Evolutionary conservation across 2,797 vertebrate species (phyloP).

Genomic region (Apodemus agrarius): DNA sequence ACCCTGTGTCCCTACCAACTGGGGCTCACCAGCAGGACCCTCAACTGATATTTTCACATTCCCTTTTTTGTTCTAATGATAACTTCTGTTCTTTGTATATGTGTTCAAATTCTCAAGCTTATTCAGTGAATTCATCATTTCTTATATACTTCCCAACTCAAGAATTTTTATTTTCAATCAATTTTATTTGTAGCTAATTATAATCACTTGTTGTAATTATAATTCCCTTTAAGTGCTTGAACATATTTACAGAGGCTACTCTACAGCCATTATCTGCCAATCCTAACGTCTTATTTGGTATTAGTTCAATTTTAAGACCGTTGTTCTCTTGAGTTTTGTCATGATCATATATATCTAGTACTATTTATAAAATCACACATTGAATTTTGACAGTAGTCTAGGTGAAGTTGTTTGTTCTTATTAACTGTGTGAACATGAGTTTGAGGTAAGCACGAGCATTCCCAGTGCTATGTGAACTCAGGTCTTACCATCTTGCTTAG

Average conservation of each 20-base stretch:
- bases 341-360: not conserved
- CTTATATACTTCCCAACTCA: not conserved
- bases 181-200: not conserved
- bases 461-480: not conserved
- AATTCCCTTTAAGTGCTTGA: not conserved
- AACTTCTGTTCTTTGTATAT: not conserved
- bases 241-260: not conserved
- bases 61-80: not conserved
- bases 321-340: not conserved
- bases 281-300: not conserved
- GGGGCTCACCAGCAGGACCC: not conserved
- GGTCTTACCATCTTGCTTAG: no score
- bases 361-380: not conserved
- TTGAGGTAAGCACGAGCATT: not conserved
- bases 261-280: not conserved
- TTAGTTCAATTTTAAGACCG: not conserved
- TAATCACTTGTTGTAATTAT: not conserved
- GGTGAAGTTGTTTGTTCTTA: not conserved
- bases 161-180: not conserved
- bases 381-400: not conserved
- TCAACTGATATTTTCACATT: not conserved
- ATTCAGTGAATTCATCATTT: not conserved
- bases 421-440: not conserved
- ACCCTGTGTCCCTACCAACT: constrained; percentile 52
- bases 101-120: not conserved